Percentiles rank a stretch among this genome's conserved stretches.
Evolutionary conservation across 2,113 vertebrate genomes (phyloP).

Genomic region (Corythornis madagascariensis): DNA sequence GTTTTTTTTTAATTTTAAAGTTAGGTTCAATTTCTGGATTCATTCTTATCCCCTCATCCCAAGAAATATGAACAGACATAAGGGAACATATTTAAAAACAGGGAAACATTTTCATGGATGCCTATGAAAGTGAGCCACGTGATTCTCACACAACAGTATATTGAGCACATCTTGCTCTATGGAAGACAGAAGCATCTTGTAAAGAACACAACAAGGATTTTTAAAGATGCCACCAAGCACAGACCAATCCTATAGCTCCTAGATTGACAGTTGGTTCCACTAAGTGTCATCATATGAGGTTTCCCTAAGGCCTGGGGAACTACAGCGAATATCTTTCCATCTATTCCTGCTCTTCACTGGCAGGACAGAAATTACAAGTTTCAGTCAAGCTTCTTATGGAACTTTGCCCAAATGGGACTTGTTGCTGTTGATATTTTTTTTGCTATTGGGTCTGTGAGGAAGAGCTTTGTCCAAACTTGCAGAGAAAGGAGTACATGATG

Average conservation of each 20-base stretch:
- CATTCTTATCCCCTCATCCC: not conserved
- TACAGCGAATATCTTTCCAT: too few relatives aligned
- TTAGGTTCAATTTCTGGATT: not conserved
- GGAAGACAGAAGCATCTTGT: not conserved
- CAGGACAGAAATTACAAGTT: not conserved
- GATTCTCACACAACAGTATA: not conserved
- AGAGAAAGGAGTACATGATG: not conserved
- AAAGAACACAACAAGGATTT: not conserved
- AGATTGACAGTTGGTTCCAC: not conserved
- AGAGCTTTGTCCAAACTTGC: not conserved
- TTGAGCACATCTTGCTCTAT: not conserved
- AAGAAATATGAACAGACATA: not conserved
- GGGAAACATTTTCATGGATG: not conserved
- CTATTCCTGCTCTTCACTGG: not conserved
- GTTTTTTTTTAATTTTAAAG: not conserved
- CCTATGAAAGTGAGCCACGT: rapidly evolving
- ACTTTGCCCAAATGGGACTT: not conserved
- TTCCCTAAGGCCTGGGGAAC: not conserved
- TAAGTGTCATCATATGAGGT: not conserved
- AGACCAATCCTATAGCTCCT: not conserved
- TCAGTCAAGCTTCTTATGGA: not conserved
- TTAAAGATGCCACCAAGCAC: conserved; percentile 11
- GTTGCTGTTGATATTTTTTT: not conserved
- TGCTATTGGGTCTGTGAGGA: not conserved
- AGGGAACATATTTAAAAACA: not conserved